These are phyloP conservation scores for Sebastes melanostomus DNA, from an alignment of 2,797 vertebrate species.

Conservation along the genomic window DNA sequence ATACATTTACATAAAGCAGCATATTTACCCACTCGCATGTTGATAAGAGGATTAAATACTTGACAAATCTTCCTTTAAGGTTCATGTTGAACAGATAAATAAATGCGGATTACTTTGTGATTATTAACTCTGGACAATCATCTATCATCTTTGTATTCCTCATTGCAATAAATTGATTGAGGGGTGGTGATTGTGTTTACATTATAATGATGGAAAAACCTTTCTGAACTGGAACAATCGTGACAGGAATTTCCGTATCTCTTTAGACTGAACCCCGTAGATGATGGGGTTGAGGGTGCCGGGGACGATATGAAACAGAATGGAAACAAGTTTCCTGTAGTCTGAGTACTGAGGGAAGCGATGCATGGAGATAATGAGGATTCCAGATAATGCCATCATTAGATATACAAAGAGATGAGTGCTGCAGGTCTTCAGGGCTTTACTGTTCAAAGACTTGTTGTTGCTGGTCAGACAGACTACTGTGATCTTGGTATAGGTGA, in stretches of 20 bases:
- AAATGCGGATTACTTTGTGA: too few species aligned
- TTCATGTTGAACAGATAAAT: too few species aligned
- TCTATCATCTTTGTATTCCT: too few species aligned
- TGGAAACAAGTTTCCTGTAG: slow-evolving; percentile 23
- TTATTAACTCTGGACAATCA: too few species aligned
- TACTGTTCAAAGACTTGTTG: slow-evolving; percentile 55
- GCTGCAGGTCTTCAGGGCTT: slow-evolving; percentile 46
- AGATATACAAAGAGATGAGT: slow-evolving; percentile 49
- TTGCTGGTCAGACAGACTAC: slow-evolving; percentile 41
- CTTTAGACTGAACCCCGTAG: slow-evolving; percentile 42
- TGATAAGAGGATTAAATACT: too few species aligned
- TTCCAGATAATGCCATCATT: slow-evolving; percentile 24
- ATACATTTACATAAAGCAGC: too few species aligned
- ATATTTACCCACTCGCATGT: too few species aligned
- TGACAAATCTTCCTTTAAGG: too few species aligned
- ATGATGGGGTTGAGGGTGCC: slow-evolving; percentile 47
- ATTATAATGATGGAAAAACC: neutral
- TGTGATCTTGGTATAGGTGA: slow-evolving; percentile 59
- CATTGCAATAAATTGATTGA: too few species aligned
- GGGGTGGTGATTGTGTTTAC: neutral
- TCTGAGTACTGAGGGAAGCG: slow-evolving; percentile 48
- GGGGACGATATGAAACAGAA: slow-evolving; percentile 44
- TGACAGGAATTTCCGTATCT: slow-evolving; percentile 19
- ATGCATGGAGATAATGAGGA: slow-evolving; percentile 5
- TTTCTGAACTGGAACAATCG: neutral